Conservation (phyloP, 2,113 vertebrate species). For the Cyprinodon variegatus region DNA sequence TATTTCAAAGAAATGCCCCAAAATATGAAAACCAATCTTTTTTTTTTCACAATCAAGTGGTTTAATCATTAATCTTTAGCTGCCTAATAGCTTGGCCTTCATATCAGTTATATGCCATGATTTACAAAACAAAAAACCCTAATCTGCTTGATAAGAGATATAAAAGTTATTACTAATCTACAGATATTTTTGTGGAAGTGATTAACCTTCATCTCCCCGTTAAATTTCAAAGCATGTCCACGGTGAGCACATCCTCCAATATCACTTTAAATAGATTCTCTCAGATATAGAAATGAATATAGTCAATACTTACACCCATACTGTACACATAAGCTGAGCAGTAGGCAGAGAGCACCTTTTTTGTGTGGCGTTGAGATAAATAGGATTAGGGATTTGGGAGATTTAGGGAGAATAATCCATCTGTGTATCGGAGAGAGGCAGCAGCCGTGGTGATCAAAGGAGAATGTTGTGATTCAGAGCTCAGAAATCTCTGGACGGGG, state of each 20-base stretch:
- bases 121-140: not conserved
- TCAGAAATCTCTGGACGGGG: constrained; percentile 55
- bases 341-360: constrained; percentile 70
- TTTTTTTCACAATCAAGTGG: not conserved
- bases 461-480: constrained; percentile 65
- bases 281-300: constrained; percentile 38
- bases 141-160: not conserved
- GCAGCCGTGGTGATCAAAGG: constrained; percentile 72
- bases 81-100: not conserved
- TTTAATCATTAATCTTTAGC: too few species aligned
- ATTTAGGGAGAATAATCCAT: constrained; percentile 77
- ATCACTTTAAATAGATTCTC: constrained; percentile 26
- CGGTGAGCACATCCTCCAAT: constrained; percentile 17
- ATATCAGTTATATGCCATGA: not conserved
- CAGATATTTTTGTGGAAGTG: not conserved
- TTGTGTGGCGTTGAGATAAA: constrained; percentile 75
- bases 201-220: not conserved
- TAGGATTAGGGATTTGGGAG: constrained; percentile 80
- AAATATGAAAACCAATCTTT: not conserved
- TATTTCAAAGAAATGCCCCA: too few species aligned
- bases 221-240: constrained; percentile 20
- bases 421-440: constrained; percentile 72
- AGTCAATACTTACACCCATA: constrained; percentile 41
- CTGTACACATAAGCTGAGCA: constrained; percentile 65
- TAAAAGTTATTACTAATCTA: not conserved